Conservation (phyloP, 2,888 invertebrate genomes). For the Leptopterna dolabrata region DNA sequence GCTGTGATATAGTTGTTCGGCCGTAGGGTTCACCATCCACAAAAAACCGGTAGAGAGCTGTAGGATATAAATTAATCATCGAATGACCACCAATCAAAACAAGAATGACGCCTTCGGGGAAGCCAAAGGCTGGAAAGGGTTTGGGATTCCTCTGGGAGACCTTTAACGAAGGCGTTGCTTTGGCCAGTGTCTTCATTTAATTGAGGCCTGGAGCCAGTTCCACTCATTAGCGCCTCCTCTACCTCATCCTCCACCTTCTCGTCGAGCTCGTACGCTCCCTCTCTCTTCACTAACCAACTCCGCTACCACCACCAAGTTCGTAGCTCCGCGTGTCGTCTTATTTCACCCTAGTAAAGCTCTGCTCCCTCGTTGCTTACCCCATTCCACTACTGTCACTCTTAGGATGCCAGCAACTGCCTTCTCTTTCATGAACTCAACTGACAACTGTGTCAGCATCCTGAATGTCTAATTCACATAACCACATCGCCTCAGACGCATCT, state of each 20-base stretch:
- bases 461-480: background rate
- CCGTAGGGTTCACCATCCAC: background rate
- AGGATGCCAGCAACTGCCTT: background rate
- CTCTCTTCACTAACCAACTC: background rate
- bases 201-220: constrained; percentile 51
- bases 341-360: background rate
- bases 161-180: constrained; percentile 39
- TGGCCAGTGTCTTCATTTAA: constrained; percentile 47
- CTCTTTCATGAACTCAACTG: background rate
- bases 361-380: constrained; percentile 1
- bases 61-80: constrained; percentile 49
- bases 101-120: constrained; percentile 35
- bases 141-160: background rate
- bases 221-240: constrained; percentile 53
- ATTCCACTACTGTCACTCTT: background rate
- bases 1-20: background rate
- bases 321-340: background rate
- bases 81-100: constrained; percentile 45
- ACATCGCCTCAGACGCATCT: no score
- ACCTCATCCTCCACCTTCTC: background rate
- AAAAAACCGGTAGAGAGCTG: background rate
- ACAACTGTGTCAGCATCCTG: background rate
- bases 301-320: background rate
- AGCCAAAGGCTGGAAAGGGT: background rate
- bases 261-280: constrained; percentile 9